These are phyloP conservation scores for Tokudaia tokunoshimensis DNA, from an alignment of 2,797 vertebrate species.

Conservation along the genomic window DNA sequence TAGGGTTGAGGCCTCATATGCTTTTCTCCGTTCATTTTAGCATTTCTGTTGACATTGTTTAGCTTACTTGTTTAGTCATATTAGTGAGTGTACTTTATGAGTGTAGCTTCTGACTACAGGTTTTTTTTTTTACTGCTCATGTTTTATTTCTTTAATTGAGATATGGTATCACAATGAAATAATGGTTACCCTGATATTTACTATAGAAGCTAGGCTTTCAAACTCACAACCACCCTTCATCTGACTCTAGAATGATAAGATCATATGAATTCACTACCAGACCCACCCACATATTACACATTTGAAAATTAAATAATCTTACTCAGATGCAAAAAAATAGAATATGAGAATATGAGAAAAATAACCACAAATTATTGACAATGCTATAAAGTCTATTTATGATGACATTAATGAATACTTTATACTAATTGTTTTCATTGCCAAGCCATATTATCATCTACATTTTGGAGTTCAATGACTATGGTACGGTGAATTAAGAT, in stretches of 20 bases:
- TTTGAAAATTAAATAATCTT: background rate
- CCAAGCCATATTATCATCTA: background rate
- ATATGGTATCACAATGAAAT: background rate
- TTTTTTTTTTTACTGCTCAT: background rate
- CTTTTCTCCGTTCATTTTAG: background rate
- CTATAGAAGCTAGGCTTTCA: background rate
- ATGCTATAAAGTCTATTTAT: background rate
- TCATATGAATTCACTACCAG: background rate
- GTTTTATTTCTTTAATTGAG: background rate
- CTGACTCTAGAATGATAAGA: background rate
- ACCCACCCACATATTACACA: background rate
- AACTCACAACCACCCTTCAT: background rate
- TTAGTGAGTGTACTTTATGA: background rate
- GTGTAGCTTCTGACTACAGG: background rate
- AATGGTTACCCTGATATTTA: background rate
- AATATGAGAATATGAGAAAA: background rate
- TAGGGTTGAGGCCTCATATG: background rate
- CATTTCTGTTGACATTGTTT: background rate
- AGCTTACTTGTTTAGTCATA: background rate
- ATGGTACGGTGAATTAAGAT: constrained; percentile 9
- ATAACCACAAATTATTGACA: background rate
- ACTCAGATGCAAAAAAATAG: background rate
- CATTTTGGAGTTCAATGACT: background rate
- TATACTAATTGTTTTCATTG: background rate
- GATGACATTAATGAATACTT: background rate